phyloP scores from a whole-genome alignment of 2,113 vertebrate genomes.

The Crotophaga sulcirostris region DNA sequence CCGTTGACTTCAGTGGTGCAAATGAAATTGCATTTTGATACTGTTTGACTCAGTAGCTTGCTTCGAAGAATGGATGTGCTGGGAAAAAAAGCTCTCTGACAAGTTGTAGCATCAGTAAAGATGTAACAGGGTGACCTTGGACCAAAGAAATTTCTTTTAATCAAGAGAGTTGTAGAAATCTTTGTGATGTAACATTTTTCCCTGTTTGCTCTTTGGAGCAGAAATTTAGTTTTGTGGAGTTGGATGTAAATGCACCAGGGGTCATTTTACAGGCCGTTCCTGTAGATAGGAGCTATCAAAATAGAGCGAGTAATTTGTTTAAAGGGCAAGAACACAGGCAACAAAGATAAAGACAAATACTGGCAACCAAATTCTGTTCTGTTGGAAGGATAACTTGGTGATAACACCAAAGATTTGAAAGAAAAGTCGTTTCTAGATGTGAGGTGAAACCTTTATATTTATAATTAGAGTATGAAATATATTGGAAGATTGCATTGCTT shows the following conservation, averaged over 20 bases:
- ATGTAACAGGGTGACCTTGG: background rate
- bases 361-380: background rate
- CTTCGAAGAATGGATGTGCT: background rate
- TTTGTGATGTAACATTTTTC: background rate
- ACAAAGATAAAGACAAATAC: background rate
- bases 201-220: background rate
- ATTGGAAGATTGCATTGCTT: background rate
- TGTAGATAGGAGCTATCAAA: slow-evolving; percentile 42
- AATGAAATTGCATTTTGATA: slow-evolving; percentile 18
- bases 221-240: background rate
- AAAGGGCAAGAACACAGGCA: slow-evolving; percentile 16
- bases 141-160: background rate
- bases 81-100: background rate
- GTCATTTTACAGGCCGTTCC: background rate
- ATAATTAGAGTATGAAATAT: background rate
- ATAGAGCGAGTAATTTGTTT: slow-evolving; percentile 36
- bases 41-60: background rate
- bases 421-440: background rate
- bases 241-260: background rate
- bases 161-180: background rate
- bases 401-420: background rate
- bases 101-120: background rate
- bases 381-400: background rate
- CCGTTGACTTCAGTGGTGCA: background rate
- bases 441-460: background rate